Percentiles rank a stretch among this genome's conserved stretches.
Conservation (phyloP, 2,113 vertebrate species). For the Oncorhynchus mykiss region DNA sequence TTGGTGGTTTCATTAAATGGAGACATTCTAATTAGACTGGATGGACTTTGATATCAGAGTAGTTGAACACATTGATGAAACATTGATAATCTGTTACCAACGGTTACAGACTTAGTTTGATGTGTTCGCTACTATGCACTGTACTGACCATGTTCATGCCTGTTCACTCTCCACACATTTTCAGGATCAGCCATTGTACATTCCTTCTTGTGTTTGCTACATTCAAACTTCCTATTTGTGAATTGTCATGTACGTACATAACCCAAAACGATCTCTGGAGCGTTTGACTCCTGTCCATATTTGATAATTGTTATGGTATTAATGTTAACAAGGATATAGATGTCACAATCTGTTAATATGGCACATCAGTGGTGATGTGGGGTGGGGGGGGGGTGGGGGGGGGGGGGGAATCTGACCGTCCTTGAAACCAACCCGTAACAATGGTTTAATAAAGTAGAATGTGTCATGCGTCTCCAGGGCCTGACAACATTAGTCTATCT, state of each 20-base stretch:
- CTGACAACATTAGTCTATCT: slow-evolving; percentile 79
- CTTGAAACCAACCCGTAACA: slow-evolving; percentile 71
- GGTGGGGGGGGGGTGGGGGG: background rate
- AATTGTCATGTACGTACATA: too few species aligned
- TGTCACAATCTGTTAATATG: background rate
- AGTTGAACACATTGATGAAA: slow-evolving; percentile 13
- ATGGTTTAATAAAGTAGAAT: slow-evolving; percentile 62
- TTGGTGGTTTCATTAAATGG: background rate
- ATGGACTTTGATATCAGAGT: background rate
- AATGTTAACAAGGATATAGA: background rate
- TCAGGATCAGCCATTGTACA: background rate
- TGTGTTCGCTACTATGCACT: background rate
- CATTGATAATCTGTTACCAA: background rate
- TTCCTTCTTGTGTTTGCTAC: background rate
- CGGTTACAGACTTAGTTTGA: background rate
- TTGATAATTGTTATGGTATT: too few species aligned
- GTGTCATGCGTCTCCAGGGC: slow-evolving; percentile 68
- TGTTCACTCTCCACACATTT: background rate
- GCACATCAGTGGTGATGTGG: background rate
- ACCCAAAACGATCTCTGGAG: background rate
- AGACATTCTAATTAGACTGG: background rate
- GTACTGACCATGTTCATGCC: background rate
- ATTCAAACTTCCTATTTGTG: too few species aligned
- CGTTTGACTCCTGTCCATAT: background rate
- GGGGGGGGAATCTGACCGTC: slow-evolving; percentile 46